Conservation (phyloP, 2,797 vertebrate species). For the Micropoecilia bifurca region DNA sequence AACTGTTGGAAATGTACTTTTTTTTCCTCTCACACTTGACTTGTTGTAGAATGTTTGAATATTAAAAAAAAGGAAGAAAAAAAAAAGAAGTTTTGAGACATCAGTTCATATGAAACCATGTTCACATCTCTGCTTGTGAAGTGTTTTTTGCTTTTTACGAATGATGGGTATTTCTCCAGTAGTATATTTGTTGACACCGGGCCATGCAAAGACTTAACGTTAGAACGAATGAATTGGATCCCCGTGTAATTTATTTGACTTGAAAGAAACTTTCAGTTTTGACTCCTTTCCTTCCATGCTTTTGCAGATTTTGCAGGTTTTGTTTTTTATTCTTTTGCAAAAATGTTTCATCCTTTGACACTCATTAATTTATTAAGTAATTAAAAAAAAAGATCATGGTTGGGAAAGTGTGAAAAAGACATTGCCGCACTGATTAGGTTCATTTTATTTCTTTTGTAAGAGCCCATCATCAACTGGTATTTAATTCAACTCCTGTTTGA, state of each 20-base stretch:
- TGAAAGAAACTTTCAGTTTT: constrained; percentile 79
- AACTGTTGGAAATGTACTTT: constrained; percentile 84
- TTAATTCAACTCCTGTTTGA: constrained; percentile 99
- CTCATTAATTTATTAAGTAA: constrained; percentile 85
- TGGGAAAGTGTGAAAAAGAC: constrained; percentile 70
- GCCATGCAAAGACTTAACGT: constrained; percentile 88
- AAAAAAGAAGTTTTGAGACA: constrained; percentile 67
- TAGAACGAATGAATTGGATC: constrained; percentile 82
- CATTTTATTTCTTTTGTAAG: constrained; percentile 91
- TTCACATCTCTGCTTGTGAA: constrained; percentile 89
- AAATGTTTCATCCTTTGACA: constrained; percentile 77
- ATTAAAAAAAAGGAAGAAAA: constrained; percentile 50
- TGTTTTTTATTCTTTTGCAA: constrained; percentile 45
- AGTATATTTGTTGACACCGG: constrained; percentile 87
- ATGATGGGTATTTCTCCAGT: constrained; percentile 84
- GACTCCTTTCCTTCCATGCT: constrained; percentile 49
- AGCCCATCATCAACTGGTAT: constrained; percentile 97
- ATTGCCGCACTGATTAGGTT: constrained; percentile 86
- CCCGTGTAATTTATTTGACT: constrained; percentile 86
- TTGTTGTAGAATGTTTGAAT: constrained; percentile 89
- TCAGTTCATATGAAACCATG: constrained; percentile 82
- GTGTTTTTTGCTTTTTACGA: constrained; percentile 89
- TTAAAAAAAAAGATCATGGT: constrained; percentile 63
- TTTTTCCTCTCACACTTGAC: constrained; percentile 89
- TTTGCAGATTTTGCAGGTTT: constrained; percentile 59